Percentiles rank a stretch among this genome's conserved stretches.
phyloP scores from a whole-genome alignment of 1,140 invertebrate genomes.

The Lucilia sericata region DNA sequence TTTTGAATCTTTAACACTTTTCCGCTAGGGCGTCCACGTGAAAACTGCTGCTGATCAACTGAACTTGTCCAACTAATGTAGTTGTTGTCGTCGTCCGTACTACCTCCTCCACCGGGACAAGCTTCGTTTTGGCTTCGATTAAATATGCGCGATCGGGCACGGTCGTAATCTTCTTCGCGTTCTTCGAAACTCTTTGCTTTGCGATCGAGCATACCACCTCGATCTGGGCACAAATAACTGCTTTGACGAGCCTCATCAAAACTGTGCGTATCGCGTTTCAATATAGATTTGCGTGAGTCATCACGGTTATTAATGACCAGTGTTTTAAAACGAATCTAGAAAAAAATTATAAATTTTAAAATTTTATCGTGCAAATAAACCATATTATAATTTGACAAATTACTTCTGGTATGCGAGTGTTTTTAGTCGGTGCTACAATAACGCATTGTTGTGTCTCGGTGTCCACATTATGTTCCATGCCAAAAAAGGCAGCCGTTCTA shows the following conservation, averaged over 20 bases:
- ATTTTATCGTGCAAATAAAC: background rate
- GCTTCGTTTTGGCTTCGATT: conserved; percentile 69
- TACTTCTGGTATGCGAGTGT: conserved; percentile 78
- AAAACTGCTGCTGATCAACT: conserved; percentile 54
- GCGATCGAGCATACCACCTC: conserved; percentile 75
- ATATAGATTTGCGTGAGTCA: conserved; percentile 81
- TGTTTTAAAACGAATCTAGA: conserved; percentile 72
- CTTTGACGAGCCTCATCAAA: conserved; percentile 75
- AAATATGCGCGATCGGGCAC: conserved; percentile 84
- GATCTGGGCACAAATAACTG: conserved; percentile 70
- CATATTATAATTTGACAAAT: background rate
- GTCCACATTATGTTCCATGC: conserved; percentile 94
- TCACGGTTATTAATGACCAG: conserved; percentile 74
- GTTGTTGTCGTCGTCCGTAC: conserved; percentile 52
- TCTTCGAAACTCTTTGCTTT: conserved; percentile 92
- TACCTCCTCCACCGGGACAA: conserved; percentile 46
- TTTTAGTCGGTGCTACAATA: conserved; percentile 77
- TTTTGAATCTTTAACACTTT: conserved; percentile 66
- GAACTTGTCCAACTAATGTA: conserved; percentile 54
- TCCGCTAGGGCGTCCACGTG: conserved; percentile 56
- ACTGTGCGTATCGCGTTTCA: conserved; percentile 85
- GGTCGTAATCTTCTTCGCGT: conserved; percentile 88
- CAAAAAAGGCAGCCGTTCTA: conserved; percentile 91
- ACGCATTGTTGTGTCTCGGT: conserved; percentile 83
- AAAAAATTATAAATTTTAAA: background rate